Base-by-base conservation (phyloP, 1,140 invertebrate species). In the Vanessa atalanta region DNA sequence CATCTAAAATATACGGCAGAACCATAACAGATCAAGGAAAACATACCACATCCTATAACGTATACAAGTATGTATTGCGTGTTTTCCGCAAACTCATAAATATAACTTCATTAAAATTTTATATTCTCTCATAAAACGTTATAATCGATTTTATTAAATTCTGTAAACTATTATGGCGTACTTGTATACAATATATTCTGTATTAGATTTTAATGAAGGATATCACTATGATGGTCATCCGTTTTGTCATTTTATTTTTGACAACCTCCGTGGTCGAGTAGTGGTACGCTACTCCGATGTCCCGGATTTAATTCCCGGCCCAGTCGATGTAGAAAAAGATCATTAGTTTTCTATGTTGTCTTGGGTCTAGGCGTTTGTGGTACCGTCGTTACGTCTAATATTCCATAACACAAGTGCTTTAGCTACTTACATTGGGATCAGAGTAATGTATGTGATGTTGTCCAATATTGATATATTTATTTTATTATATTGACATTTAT, bases 141-240 rank as follows among this genome's bases (percentile, higher is more conserved):
- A 13, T 12, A 23, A 57, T 57, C 9, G 11, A 20, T 57, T 57
- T 57, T 23, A 23, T 55, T 23, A 5, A 20, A 20, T 16, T 23
- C 20, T 13, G 23, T 23, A 26, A 23, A 47, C 31, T 23, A 53
- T 51, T 43, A 47, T 68, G 37, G n/a, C 31, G 43, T n/a, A 55
- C 14, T 68, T 68, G 51, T 43, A 20, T 68, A 57, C n/a, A 57
- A 68, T 47, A 43, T 55, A n/a, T 68, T 68, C 43, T 37, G 20
- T 47, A 57, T 57, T 57, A 57, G 37, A 47, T 57, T 60, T 61
- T 57, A 26, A 67, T 67, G 73, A 77, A 77, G 80, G 80, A 81
- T 77, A 73, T 76, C 73, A 77, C 75, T 79, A 81, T 65, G 65
- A 53, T 48, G 67, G 65, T 26, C 78, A 74, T 81, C 77, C 80